Conservation (phyloP, 1,140 invertebrate genomes). For the Zaprionus camerounensis region DNA sequence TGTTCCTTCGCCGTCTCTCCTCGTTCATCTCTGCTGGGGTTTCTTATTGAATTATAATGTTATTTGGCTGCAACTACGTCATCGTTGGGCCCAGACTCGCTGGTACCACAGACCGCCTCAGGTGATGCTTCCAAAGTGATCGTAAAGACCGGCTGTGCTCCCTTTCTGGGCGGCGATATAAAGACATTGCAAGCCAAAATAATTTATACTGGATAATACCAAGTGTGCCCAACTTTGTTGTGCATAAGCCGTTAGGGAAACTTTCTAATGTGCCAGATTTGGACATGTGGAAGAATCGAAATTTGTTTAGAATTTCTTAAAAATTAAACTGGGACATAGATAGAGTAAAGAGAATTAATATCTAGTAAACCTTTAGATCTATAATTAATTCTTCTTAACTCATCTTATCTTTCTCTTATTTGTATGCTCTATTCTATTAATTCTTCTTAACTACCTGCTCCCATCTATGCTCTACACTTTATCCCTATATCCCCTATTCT, state of each 20-base stretch:
- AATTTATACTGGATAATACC: background rate
- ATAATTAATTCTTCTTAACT: too few relatives aligned
- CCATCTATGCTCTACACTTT: background rate
- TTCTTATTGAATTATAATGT: slow-evolving; percentile 80
- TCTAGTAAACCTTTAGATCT: too few relatives aligned
- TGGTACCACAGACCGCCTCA: slow-evolving; percentile 22
- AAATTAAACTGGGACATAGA: too few relatives aligned
- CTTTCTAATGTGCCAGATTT: background rate
- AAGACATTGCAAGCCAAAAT: slow-evolving; percentile 55
- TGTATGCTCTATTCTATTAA: too few relatives aligned
- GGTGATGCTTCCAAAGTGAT: slow-evolving; percentile 26
- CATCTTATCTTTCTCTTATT: background rate
- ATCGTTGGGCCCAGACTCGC: slow-evolving; percentile 32
- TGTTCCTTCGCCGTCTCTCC: slow-evolving; percentile 9
- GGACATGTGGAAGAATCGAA: background rate
- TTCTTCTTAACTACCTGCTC: too few relatives aligned
- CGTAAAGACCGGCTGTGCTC: slow-evolving; percentile 13
- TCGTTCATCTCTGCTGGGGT: slow-evolving; percentile 12
- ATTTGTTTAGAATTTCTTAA: background rate
- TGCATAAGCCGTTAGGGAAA: background rate
- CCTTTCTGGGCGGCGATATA: slow-evolving; percentile 21
- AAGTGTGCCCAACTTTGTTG: background rate
- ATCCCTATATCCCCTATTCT: too few relatives aligned
- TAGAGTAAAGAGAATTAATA: too few relatives aligned
- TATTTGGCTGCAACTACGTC: slow-evolving; percentile 66